Percentiles rank a stretch among this genome's conserved stretches.
Conservation (phyloP, 2,888 invertebrate species). For the Sialis fuliginosa region DNA sequence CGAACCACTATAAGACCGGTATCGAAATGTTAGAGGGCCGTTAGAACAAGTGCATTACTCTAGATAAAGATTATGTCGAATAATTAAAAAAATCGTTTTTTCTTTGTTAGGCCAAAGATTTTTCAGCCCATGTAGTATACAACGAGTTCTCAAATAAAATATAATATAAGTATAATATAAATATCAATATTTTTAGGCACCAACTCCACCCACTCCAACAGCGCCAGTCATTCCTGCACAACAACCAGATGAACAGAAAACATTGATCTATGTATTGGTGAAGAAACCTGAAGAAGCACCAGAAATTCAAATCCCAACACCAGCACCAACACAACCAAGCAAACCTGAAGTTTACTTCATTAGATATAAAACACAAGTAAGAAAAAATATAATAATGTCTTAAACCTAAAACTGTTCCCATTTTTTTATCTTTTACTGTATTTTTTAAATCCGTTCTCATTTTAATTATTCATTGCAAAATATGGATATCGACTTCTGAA, state of each 20-base stretch:
- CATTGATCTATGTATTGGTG: constrained; percentile 71
- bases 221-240: constrained; percentile 67
- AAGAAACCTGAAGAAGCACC: constrained; percentile 78
- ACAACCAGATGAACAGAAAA: constrained; percentile 77
- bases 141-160: too few relatives aligned
- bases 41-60: too few relatives aligned
- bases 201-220: constrained; percentile 64
- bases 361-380: constrained; percentile 70
- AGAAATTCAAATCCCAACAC: constrained; percentile 59
- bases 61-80: too few relatives aligned
- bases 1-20: too few relatives aligned
- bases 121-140: too few relatives aligned
- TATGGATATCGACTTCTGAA: too few relatives aligned
- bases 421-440: background rate
- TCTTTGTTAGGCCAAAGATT: too few relatives aligned
- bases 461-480: background rate
- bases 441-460: background rate
- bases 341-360: constrained; percentile 85
- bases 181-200: constrained; percentile 76
- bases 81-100: too few relatives aligned
- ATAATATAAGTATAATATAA: constrained; percentile 15
- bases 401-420: background rate
- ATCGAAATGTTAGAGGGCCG: too few relatives aligned
- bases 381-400: constrained; percentile 6
- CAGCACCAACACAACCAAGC: constrained; percentile 69